Evolutionary conservation across 2,888 invertebrate species (phyloP).

Genomic region (Diaphora mendica): DNA sequence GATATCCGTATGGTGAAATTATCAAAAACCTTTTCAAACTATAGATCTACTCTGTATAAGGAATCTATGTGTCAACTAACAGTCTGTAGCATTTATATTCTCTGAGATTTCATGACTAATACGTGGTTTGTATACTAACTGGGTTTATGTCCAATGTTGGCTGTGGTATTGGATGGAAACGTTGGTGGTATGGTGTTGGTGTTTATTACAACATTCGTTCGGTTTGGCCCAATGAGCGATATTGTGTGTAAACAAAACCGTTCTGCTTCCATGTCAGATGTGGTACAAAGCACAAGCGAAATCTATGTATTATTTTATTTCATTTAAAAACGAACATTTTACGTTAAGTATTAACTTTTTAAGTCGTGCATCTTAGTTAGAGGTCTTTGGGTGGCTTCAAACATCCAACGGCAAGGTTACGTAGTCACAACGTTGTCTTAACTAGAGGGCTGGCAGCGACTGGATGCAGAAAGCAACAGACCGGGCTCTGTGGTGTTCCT

Average conservation of each 20-base stretch:
- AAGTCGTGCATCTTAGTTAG: too few species aligned
- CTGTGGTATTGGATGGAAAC: slow-evolving; percentile 36
- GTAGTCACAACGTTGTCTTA: too few species aligned
- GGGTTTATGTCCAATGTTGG: slow-evolving; percentile 3
- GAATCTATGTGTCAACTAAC: neutral
- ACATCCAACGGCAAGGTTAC: too few species aligned
- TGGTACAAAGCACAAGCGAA: slow-evolving; percentile 47
- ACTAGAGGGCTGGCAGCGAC: too few species aligned
- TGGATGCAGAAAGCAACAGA: too few species aligned
- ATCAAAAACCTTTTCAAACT: neutral
- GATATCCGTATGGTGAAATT: too few species aligned
- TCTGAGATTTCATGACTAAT: neutral
- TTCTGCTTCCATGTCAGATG: slow-evolving; percentile 54
- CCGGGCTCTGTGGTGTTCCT: too few species aligned
- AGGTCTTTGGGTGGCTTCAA: too few species aligned
- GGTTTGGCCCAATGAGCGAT: slow-evolving; percentile 77
- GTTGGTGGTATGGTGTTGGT: slow-evolving; percentile 38
- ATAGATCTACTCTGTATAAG: neutral
- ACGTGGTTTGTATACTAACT: neutral
- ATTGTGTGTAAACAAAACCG: slow-evolving; percentile 79
- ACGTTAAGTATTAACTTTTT: too few species aligned
- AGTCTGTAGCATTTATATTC: neutral
- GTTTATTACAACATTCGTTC: slow-evolving; percentile 70
- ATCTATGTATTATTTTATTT: slow-evolving; percentile 9
- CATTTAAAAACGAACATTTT: neutral